Evolutionary conservation across 2,888 invertebrate genomes (phyloP).

Genomic region (Marronus borbonicus): DNA sequence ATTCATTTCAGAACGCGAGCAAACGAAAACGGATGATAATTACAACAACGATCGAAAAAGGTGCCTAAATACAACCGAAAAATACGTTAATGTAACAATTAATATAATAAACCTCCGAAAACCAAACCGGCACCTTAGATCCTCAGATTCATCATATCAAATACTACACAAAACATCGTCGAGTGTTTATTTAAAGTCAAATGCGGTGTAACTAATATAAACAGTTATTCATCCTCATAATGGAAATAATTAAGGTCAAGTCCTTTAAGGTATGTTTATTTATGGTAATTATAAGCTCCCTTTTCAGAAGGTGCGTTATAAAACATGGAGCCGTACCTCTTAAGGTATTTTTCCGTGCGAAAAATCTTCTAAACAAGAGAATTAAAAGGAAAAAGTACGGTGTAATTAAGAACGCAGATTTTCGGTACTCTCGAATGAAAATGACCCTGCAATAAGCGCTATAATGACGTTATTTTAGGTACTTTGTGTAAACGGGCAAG

Average conservation of each 20-base stretch:
- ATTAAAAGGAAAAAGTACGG: slow-evolving; percentile 33
- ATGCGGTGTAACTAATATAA: not conserved
- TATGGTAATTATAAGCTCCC: slow-evolving; percentile 28
- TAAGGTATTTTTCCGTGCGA: slow-evolving; percentile 10
- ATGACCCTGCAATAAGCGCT: slow-evolving; percentile 38
- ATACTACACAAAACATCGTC: no score
- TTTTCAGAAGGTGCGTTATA: not conserved
- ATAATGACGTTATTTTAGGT: slow-evolving; percentile 44
- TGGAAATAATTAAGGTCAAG: not conserved
- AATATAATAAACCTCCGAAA: no score
- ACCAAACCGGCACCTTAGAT: no score
- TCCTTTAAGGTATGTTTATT: slow-evolving; percentile 7
- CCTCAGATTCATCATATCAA: no score
- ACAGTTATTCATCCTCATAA: not conserved
- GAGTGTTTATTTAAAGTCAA: no score
- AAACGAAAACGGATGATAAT: no score
- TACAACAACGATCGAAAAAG: no score
- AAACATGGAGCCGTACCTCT: slow-evolving; percentile 14
- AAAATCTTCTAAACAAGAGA: slow-evolving; percentile 39
- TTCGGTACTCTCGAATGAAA: slow-evolving; percentile 34
- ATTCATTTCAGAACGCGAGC: no score
- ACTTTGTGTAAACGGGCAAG: slow-evolving; percentile 33
- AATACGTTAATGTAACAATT: no score
- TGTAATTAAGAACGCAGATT: slow-evolving; percentile 43
- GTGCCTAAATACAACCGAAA: no score